phyloP scores from a whole-genome alignment of 2,113 vertebrate genomes.

The Pagrus major region DNA sequence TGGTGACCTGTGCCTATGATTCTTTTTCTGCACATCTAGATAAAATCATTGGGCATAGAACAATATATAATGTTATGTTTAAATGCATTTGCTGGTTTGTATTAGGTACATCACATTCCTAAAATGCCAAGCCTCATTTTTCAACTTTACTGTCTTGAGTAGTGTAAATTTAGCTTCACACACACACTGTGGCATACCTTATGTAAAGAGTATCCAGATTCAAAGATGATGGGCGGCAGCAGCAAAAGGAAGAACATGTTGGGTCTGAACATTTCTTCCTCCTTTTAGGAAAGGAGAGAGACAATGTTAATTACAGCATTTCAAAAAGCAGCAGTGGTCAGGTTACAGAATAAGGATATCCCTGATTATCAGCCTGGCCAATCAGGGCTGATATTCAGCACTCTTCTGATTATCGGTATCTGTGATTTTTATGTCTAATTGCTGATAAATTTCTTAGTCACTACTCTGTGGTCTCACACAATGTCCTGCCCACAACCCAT shows the following conservation, averaged over 20 bases:
- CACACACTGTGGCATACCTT: constrained; percentile 84
- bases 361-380: too few relatives aligned
- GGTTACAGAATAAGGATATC: too few relatives aligned
- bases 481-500: too few relatives aligned
- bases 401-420: too few relatives aligned
- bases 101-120: background rate
- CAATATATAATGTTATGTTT: background rate
- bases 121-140: background rate
- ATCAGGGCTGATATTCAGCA: too few relatives aligned
- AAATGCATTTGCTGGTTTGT: background rate
- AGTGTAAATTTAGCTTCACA: background rate
- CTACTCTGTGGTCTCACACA: too few relatives aligned
- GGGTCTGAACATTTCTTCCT: constrained; percentile 99
- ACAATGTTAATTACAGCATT: constrained; percentile 1
- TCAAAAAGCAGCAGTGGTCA: background rate
- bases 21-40: background rate
- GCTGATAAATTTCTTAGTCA: too few relatives aligned
- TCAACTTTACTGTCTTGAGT: background rate
- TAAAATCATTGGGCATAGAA: background rate
- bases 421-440: too few relatives aligned
- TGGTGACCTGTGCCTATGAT: background rate
- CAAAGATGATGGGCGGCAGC: constrained; percentile 98
- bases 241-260: constrained; percentile 99
- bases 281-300: constrained; percentile 84
- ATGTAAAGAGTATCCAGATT: constrained; percentile 97